These are phyloP conservation scores for Drosophila setifemur DNA, from an alignment of 1,140 invertebrate genomes.

Conservation along the genomic window DNA sequence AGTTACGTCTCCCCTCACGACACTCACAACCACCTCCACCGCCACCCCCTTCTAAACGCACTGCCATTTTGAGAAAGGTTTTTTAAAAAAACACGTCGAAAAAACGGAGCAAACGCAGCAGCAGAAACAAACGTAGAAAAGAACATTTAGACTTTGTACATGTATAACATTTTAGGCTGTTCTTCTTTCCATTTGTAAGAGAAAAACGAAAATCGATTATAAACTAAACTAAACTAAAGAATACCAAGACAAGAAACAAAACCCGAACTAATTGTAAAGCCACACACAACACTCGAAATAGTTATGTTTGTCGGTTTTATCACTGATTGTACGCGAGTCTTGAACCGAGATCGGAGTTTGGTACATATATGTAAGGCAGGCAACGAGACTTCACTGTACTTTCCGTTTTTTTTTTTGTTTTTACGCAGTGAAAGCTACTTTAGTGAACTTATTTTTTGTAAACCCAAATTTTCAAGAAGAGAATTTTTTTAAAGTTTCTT, in stretches of 20 bases:
- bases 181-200: conserved; percentile 59
- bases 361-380: conserved; percentile 5
- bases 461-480: too few species aligned
- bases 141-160: conserved; percentile 73
- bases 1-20: not conserved
- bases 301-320: conserved; percentile 18
- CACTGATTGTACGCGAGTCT: conserved; percentile 8
- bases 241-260: conserved; percentile 5
- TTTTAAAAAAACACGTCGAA: conserved; percentile 55
- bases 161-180: conserved; percentile 79
- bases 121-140: conserved; percentile 25
- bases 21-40: not conserved
- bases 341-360: not conserved
- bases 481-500: not conserved
- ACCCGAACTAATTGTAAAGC: conserved; percentile 25
- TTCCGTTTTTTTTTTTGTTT: too few species aligned
- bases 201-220: conserved; percentile 33
- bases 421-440: too few species aligned
- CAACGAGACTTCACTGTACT: too few species aligned
- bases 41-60: conserved; percentile 36
- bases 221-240: too few species aligned
- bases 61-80: conserved; percentile 76
- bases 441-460: too few species aligned
- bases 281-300: not conserved
- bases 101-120: not conserved